Evolutionary conservation across 2,888 invertebrate genomes (phyloP).

Genomic region (Chesias legatella): DNA sequence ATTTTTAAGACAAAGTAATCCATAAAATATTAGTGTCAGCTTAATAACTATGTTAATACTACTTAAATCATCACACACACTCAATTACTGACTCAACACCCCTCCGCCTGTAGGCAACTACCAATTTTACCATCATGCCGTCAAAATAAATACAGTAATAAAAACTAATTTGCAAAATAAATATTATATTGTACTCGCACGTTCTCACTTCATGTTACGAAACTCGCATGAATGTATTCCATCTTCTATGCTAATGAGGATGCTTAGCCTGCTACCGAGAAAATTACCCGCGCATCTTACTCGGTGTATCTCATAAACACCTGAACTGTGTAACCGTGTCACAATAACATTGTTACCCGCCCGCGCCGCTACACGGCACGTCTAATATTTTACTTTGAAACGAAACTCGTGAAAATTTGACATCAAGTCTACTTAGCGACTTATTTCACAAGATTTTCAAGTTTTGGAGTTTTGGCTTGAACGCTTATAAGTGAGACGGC

Average conservation of each 20-base stretch:
- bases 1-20: too few species aligned
- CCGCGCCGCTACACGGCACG: neutral
- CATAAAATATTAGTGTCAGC: too few species aligned
- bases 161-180: too few species aligned
- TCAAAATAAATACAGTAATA: too few species aligned
- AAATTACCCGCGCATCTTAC: constrained; percentile 12
- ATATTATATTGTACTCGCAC: too few species aligned
- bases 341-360: constrained; percentile 6
- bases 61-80: too few species aligned
- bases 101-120: too few species aligned
- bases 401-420: constrained; percentile 1
- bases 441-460: constrained; percentile 1
- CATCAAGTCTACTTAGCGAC: constrained; percentile 2
- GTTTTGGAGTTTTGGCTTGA: neutral
- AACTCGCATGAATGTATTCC: constrained; percentile 1
- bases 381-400: constrained; percentile 11
- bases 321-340: constrained; percentile 16
- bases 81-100: too few species aligned
- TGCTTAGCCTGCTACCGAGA: constrained; percentile 9
- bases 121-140: too few species aligned
- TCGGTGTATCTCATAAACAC: constrained; percentile 16
- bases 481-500: too few species aligned
- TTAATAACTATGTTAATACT: too few species aligned
- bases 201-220: too few species aligned
- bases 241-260: constrained; percentile 17